Evolutionary conservation across 2,113 vertebrate genomes (phyloP).

Genomic region (Manacus vitellinus): DNA sequence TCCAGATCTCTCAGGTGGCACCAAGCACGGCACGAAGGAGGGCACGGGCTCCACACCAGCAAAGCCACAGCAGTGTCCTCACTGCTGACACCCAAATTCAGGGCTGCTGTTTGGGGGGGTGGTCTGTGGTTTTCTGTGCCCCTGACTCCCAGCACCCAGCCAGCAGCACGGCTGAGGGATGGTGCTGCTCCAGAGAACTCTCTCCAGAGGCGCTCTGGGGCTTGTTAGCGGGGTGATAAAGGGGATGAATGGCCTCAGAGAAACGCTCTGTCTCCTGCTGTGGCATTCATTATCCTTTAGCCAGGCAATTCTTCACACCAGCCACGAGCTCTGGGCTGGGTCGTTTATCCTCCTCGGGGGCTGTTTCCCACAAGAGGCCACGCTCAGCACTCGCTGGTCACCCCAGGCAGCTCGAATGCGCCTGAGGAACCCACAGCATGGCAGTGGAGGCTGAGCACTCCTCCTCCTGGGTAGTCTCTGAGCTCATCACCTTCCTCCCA

Average conservation of each 20-base stretch:
- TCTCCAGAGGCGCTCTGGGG: slow-evolving; percentile 15
- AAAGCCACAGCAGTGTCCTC: neutral
- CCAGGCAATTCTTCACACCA: neutral
- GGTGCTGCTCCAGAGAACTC: neutral
- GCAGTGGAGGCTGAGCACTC: neutral
- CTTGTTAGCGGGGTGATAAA: slow-evolving; percentile 58
- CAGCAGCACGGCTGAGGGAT: neutral
- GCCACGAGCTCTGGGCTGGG: neutral
- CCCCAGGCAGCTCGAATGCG: neutral
- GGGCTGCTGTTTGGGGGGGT: accelerated
- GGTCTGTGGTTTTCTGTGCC: neutral
- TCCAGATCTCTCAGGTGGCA: neutral
- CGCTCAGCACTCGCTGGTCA: accelerated
- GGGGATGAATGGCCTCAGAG: slow-evolving; percentile 54
- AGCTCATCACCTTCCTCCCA: neutral
- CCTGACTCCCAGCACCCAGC: slow-evolving; percentile 1
- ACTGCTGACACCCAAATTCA: neutral
- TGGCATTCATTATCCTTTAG: slow-evolving; percentile 38
- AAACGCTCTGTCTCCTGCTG: slow-evolving; percentile 48
- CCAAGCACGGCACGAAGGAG: accelerated
- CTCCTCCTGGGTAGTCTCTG: neutral
- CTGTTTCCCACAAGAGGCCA: neutral
- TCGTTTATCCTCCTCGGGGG: neutral
- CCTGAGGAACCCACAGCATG: neutral
- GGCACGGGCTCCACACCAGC: accelerated